Base-by-base conservation (phyloP, 1,140 invertebrate genomes). In the Euura lappo region DNA sequence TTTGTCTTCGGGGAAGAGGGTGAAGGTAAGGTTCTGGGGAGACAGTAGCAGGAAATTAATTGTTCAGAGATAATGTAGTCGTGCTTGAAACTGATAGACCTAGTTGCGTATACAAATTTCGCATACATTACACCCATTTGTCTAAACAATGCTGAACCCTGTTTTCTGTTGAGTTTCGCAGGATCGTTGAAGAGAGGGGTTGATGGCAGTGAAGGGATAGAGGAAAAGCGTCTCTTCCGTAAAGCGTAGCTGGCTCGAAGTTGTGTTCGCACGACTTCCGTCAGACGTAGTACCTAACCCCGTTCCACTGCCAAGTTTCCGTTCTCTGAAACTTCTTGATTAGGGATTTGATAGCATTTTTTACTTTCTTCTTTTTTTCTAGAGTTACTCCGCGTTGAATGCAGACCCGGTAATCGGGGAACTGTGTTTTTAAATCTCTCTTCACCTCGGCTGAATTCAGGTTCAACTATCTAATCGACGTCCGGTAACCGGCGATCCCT, bases 281-380 rank as follows among this genome's bases (percentile, higher is more conserved):
- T 60, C 51, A 60, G 51, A 60, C 51, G 28, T 28, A 28, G 28
- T 28, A 28, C 28, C 28, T 28, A 28, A 28, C 28, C 51, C 13
- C 51, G 8, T 60, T 60, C 51, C 51, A 60, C 3, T n/a, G 51
- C 51, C 51, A 60, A 60, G 51, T 60, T 60, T 60, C 51, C 13
- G 3, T 4, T 60, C 51, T 60, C 51, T 60, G 42, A 72, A 79
- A 80, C 72, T 79, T 79, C 71, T 68, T 77, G 79, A 81, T 79
- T 78, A 79, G 69, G 66, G 74, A 79, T 79, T 79, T 74, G 70
- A 80, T 77, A 72, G 70, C 69, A 65, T 71, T 74, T 76, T 77
- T 80, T 77, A 74, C 28, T 28, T 28, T 28, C 28, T 28, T 28
- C 28, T 28, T 28, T 28, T 28, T 28, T 28, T 28, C 28, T 75